Evolutionary conservation across 2,888 invertebrate genomes (phyloP).

Genomic region (Eristalis arbustorum): DNA sequence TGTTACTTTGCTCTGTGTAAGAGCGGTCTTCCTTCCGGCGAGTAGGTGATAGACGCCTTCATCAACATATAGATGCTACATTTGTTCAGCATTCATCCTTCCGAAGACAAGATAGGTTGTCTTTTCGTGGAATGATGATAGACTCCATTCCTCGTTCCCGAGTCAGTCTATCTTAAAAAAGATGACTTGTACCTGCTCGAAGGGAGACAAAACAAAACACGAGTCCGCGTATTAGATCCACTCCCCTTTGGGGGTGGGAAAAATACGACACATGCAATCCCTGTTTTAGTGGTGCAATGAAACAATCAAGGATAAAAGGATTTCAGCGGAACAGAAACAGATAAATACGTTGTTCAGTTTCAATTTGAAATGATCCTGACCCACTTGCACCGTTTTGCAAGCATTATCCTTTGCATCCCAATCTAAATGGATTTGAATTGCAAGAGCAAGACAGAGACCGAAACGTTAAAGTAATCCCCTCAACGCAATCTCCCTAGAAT

Average conservation of each 20-base stretch:
- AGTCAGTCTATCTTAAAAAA: slow-evolving; percentile 45
- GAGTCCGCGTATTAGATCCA: slow-evolving; percentile 21
- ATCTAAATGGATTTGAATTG: too few relatives aligned
- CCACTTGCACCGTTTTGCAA: slow-evolving; percentile 24
- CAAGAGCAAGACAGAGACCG: neutral
- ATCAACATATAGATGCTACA: slow-evolving; percentile 44
- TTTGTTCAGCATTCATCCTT: slow-evolving; percentile 56
- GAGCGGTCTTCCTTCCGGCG: slow-evolving; percentile 21
- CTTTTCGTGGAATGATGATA: slow-evolving; percentile 38
- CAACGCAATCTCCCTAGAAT: slow-evolving; percentile 11
- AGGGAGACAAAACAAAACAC: slow-evolving; percentile 10
- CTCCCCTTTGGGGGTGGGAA: slow-evolving; percentile 28
- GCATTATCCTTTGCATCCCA: slow-evolving; percentile 13
- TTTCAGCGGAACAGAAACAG: neutral
- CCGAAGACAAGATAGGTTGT: slow-evolving; percentile 30
- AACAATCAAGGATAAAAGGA: neutral
- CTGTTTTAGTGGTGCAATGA: slow-evolving; percentile 22
- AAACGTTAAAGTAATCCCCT: slow-evolving; percentile 11
- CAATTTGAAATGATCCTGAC: slow-evolving; percentile 3
- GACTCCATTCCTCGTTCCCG: slow-evolving; percentile 36
- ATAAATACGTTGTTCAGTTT: neutral
- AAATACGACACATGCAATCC: slow-evolving; percentile 5
- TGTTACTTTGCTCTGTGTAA: slow-evolving; percentile 38
- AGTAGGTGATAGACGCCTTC: slow-evolving; percentile 4
- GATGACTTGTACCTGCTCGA: slow-evolving; percentile 52